Evolutionary conservation across 2,797 vertebrate species (phyloP), one percentile per base, ranked within the genome.

Genomic region (Mormyrus hasselquistii): DNA sequence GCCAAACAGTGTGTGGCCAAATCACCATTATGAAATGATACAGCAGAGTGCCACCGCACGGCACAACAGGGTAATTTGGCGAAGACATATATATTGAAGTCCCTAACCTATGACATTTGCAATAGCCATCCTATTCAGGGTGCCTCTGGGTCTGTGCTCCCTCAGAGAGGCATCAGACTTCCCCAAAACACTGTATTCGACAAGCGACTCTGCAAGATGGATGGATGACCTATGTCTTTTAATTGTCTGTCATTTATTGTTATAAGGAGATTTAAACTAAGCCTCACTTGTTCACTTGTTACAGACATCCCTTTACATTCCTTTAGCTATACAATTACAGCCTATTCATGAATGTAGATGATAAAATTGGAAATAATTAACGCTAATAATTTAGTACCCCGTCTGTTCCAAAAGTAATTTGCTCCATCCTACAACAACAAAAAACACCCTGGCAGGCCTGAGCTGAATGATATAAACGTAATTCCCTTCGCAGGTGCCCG

Each of bases 401-500:
- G 88, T 90, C 95, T 94, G 93, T 93, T 93, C 90, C 90, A 93
- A 88, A 94, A 94, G 93, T 92, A 91, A 91, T 92, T 92, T 73
- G 90, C 57, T 50, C 93, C 92, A 90, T 49, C 91, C 93, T 90
- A 85, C 89, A 90, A 94, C 94, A 95, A 95, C 95, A 93, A 94
- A 93, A 92, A 94, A 93, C 93, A 93, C 91, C 93, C 92, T 91
- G 93, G 95, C 95, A 96, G 95, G 92, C 94, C 90, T 90, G 89
- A 87, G 57, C 90, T 95, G 94, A 95, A 95, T 95, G 91, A 86
- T 47, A 73, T 49, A 25, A 92, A 89, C 91, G 92, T 95, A 94
- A 95, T 95, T 94, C 93, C 92, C 92, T 94, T 95, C 92, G 91
- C 91, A 94, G 94, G 94, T 95, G 94, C 92, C 91, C 90, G 91